These are phyloP conservation scores for Mythimna pallens DNA, from an alignment of 2,888 invertebrate genomes.

Conservation along the genomic window DNA sequence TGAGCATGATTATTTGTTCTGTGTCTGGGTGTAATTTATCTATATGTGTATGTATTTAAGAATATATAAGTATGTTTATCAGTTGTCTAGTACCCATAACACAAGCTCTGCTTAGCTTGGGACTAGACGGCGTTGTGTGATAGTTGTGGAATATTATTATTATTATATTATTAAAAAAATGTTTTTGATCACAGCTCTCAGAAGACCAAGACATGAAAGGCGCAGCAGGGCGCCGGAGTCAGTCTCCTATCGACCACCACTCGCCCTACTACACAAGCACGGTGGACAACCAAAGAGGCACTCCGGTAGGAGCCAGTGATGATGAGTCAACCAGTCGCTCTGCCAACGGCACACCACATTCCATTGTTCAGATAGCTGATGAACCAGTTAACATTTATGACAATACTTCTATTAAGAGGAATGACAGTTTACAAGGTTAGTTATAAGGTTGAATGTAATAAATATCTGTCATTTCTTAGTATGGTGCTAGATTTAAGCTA, in stretches of 20 bases:
- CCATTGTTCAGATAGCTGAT: slow-evolving; percentile 92
- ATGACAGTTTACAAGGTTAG: slow-evolving; percentile 86
- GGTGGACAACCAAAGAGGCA: slow-evolving; percentile 83
- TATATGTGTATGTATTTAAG: no score
- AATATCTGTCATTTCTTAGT: neutral
- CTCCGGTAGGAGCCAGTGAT: slow-evolving; percentile 88
- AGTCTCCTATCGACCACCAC: slow-evolving; percentile 83
- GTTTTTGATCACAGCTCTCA: slow-evolving; percentile 78
- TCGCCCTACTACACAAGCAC: slow-evolving; percentile 78
- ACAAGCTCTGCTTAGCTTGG: no score
- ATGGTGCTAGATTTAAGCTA: neutral
- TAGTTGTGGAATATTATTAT: no score
- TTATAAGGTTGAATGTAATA: neutral
- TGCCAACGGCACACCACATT: slow-evolving; percentile 92
- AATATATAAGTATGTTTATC: no score
- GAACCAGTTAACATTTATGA: slow-evolving; percentile 85
- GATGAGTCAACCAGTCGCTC: slow-evolving; percentile 87
- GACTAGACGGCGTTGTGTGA: no score
- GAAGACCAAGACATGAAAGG: slow-evolving; percentile 89
- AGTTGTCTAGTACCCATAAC: no score
- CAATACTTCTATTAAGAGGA: slow-evolving; percentile 83
- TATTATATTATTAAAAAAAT: no score
- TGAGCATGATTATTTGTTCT: no score
- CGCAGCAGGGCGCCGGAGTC: slow-evolving; percentile 82
- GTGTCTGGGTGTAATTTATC: no score